These are phyloP conservation scores for Pseudobourletiella spinata DNA, from an alignment of 1,140 invertebrate species.

Conservation along the genomic window DNA sequence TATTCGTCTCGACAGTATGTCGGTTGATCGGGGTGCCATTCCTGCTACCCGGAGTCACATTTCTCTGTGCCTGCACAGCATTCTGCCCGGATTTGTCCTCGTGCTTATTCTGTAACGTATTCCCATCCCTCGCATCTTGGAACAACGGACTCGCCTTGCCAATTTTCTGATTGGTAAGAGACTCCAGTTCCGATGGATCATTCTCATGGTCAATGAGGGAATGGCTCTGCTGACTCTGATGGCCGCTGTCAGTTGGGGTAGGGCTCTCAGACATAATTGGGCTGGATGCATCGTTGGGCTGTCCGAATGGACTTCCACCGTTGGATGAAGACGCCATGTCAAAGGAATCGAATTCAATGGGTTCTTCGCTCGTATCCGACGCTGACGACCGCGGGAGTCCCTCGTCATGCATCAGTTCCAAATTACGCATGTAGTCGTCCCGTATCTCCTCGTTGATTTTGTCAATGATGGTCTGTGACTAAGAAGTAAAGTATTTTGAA, in stretches of 20 bases:
- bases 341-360: constrained; percentile 8
- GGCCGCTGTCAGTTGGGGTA: constrained; percentile 5
- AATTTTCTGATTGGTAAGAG: too few relatives aligned
- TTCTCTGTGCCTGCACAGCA: too few relatives aligned
- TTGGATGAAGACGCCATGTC: constrained; percentile 7
- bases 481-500: too few relatives aligned
- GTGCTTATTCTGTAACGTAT: too few relatives aligned
- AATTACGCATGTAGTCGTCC: constrained; percentile 1
- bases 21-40: too few relatives aligned
- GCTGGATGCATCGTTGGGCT: neutral
- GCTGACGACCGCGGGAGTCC: neutral
- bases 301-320: neutral
- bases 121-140: too few relatives aligned
- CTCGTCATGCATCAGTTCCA: constrained; percentile 5
- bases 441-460: constrained; percentile 7
- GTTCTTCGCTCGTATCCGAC: constrained; percentile 1
- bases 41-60: too few relatives aligned
- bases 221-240: constrained; percentile 9
- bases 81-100: too few relatives aligned
- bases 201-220: neutral
- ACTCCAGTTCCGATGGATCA: too few relatives aligned
- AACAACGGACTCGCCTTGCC: too few relatives aligned
- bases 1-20: neutral
- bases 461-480: constrained; percentile 2
- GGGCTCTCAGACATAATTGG: neutral